phyloP scores from a whole-genome alignment of 2,888 invertebrate genomes.

The Epinotia ramella region DNA sequence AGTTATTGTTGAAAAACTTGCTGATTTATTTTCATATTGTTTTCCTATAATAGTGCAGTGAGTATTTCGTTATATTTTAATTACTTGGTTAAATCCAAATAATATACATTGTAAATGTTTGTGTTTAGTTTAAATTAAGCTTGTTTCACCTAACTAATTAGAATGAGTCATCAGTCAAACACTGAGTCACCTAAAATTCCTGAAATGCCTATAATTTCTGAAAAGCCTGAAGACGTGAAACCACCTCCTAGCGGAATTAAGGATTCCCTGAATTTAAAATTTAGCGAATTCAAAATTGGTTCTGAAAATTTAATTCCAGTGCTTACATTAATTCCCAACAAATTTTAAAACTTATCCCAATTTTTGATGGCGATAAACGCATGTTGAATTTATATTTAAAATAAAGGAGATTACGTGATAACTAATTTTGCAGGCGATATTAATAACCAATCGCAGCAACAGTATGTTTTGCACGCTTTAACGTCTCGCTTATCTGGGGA shows the following conservation, averaged over 20 bases:
- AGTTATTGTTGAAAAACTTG: no score
- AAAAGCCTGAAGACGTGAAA: conserved; percentile 1
- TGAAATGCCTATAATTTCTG: no score
- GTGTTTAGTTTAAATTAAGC: conserved; percentile 2
- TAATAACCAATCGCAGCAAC: neutral
- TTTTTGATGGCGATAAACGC: conserved; percentile 7
- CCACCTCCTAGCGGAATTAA: neutral
- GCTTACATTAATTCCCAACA: conserved; percentile 7
- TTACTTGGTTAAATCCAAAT: neutral
- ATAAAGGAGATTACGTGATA: conserved; percentile 3
- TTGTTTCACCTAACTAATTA: neutral
- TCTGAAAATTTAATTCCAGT: neutral
- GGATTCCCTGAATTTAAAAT: neutral
- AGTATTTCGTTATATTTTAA: conserved; percentile 11
- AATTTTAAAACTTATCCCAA: conserved; percentile 5
- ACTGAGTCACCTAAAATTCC: neutral
- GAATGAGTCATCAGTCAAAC: neutral
- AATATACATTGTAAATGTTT: neutral
- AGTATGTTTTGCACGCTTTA: conserved; percentile 1
- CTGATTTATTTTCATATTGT: no score
- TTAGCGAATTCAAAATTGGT: neutral
- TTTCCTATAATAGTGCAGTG: conserved; percentile 1
- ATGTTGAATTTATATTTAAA: neutral
- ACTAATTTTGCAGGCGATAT: neutral
- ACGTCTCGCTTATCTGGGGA: neutral